Evolutionary conservation across 2,888 invertebrate species (phyloP).

Genomic region (Monochamus alternatus): DNA sequence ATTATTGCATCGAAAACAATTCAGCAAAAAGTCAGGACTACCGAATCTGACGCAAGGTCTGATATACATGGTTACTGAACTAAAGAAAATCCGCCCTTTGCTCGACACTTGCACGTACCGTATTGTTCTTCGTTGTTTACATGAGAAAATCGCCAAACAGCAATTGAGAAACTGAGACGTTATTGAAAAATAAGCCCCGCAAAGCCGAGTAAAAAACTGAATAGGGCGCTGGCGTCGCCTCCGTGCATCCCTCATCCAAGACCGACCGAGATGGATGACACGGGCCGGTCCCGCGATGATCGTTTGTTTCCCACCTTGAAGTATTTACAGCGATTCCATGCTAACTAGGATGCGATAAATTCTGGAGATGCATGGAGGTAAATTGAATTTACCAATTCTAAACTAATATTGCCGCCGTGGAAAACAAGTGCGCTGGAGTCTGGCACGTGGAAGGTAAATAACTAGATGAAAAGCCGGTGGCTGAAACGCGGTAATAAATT

Average conservation of each 20-base stretch:
- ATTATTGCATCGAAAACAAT: too few relatives aligned
- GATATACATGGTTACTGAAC: not conserved
- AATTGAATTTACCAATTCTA: constrained; percentile 55
- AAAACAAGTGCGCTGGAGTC: constrained; percentile 25
- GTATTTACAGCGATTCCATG: constrained; percentile 61
- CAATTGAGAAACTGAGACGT: constrained; percentile 7
- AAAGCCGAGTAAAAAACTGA: constrained; percentile 11
- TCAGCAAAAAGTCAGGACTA: not conserved
- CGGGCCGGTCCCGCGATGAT: constrained; percentile 58
- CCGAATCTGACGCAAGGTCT: not conserved
- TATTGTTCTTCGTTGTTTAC: not conserved
- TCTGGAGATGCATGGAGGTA: constrained; percentile 51
- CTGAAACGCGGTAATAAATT: not conserved
- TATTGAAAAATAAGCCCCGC: constrained; percentile 15
- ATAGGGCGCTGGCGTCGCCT: constrained; percentile 2
- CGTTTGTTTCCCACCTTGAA: constrained; percentile 63
- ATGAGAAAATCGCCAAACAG: not conserved
- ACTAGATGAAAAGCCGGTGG: constrained; percentile 31
- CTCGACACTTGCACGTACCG: not conserved
- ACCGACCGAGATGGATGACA: constrained; percentile 55
- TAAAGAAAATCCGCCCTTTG: not conserved
- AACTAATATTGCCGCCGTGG: constrained; percentile 32
- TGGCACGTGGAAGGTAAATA: constrained; percentile 28
- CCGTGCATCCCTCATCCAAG: constrained; percentile 27
- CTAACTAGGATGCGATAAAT: constrained; percentile 59